phyloP scores from a whole-genome alignment of 1,140 invertebrate genomes.

The Ceratoteleas bidentatus region DNA sequence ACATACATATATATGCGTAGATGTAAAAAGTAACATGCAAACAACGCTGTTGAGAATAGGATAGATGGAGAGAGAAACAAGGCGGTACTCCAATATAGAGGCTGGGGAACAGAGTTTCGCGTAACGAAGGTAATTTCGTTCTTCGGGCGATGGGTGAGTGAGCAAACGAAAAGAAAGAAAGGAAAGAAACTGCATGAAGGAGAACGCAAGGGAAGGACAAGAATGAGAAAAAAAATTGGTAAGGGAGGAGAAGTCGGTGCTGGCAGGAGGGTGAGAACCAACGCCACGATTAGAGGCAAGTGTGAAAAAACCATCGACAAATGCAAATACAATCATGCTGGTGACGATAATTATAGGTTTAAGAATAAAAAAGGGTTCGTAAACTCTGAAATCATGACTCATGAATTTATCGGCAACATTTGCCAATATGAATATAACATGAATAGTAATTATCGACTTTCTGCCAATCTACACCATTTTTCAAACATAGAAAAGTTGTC shows the following conservation, averaged over 20 bases:
- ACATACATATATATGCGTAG: constrained; percentile 45
- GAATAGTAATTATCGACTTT: no score
- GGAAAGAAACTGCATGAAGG: constrained; percentile 66
- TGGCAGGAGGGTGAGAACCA: constrained; percentile 65
- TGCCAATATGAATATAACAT: no score
- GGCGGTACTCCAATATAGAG: constrained; percentile 70
- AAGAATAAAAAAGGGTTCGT: constrained; percentile 8
- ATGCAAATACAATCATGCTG: constrained; percentile 61
- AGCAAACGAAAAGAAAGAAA: constrained; percentile 68
- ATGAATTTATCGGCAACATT: no score
- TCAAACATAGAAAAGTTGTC: not conserved
- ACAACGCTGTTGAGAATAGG: constrained; percentile 61
- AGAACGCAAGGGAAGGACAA: constrained; percentile 64
- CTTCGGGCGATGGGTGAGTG: constrained; percentile 74
- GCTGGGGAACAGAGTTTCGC: constrained; percentile 76
- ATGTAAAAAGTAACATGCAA: constrained; percentile 64
- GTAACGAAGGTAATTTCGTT: constrained; percentile 82
- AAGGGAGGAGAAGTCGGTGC: constrained; percentile 55
- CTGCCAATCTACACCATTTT: no score
- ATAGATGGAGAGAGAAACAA: constrained; percentile 68
- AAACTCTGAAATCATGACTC: no score
- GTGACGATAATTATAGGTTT: constrained; percentile 57
- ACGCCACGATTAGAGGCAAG: constrained; percentile 54
- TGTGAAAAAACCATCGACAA: constrained; percentile 58
- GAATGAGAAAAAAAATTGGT: constrained; percentile 45